Evolutionary conservation across 2,888 invertebrate genomes (phyloP), one percentile per base, ranked within the genome.

Genomic region (Unio pictorum): DNA sequence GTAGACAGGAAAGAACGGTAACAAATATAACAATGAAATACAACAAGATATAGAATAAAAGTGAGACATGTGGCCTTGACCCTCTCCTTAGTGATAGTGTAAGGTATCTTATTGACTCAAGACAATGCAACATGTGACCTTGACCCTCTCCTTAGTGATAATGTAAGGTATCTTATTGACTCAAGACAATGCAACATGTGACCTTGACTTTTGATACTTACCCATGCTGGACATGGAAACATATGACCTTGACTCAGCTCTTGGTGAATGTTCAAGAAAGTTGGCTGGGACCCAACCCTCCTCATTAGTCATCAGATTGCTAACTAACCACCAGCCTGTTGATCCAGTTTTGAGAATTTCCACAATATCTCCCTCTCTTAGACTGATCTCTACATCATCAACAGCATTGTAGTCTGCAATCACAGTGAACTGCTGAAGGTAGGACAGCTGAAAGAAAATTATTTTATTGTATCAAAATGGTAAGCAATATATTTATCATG

Each of bases 271-370:
- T 69, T 85, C 84, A 34, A 97, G 92, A 91, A 96, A 97, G 55
- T 96, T 96, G 66, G 96, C 96, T 69, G 97, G 97, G 72, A 96
- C 96, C 97, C 97, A 98, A 81, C 97, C 97, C 67, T 88, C 87
- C 91, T 96, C 91, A 57, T 84, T 80, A 26, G 85, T 84, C n/a
- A 81, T 75, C 91, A 90, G 91, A 86, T 95, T 94, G 86, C 95
- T 94, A 88, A 97, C 95, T 92, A 95, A 96, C 97, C 97, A 97
- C 97, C 97, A 97, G 81, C 97, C 97, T 81, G 96, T 96, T 91
- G 95, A 96, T 89, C 97, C 97, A 82, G 96, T 95, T 91, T 96
- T 96, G 81, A 96, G 93, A 81, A 97, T 92, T 89, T 96, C 96
- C 81, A 97, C 94, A 84, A 93, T 93, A 91, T 97, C 97, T 30